Evolutionary conservation across 2,888 invertebrate species (phyloP).

Genomic region (Dryadula phaetusa): DNA sequence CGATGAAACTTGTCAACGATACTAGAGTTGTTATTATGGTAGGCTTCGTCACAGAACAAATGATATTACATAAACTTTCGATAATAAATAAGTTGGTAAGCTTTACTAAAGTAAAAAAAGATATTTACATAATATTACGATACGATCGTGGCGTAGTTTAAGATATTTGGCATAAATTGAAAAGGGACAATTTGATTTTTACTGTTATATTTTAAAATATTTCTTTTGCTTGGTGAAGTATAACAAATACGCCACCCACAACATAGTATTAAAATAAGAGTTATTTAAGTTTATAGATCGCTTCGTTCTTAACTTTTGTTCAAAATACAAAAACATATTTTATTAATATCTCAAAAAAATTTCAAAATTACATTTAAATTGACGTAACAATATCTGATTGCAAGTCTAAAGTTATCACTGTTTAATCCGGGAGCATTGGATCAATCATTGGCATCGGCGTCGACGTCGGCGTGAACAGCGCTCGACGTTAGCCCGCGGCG

Average conservation of each 20-base stretch:
- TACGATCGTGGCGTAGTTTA: no score
- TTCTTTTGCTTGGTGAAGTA: no score
- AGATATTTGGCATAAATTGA: no score
- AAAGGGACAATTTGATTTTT: no score
- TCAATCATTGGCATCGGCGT: constrained; percentile 56
- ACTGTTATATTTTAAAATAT: no score
- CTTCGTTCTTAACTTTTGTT: no score
- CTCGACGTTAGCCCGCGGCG: constrained; percentile 58
- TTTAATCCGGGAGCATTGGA: constrained; percentile 49
- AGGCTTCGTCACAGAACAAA: constrained; percentile 27
- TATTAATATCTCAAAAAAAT: neutral
- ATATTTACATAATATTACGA: no score
- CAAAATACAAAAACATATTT: no score
- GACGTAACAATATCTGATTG: constrained; percentile 36
- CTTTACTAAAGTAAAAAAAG: no score
- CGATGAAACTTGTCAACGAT: constrained; percentile 62
- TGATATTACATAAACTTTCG: neutral
- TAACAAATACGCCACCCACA: no score
- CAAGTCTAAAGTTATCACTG: constrained; percentile 42
- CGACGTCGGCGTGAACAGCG: constrained; percentile 58
- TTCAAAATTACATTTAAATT: constrained; percentile 20
- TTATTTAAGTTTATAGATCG: no score
- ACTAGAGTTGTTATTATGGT: constrained; percentile 60
- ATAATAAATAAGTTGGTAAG: neutral
- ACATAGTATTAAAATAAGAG: no score